These are phyloP conservation scores for Heliconius himera DNA, from an alignment of 1,140 invertebrate species.

Conservation along the genomic window DNA sequence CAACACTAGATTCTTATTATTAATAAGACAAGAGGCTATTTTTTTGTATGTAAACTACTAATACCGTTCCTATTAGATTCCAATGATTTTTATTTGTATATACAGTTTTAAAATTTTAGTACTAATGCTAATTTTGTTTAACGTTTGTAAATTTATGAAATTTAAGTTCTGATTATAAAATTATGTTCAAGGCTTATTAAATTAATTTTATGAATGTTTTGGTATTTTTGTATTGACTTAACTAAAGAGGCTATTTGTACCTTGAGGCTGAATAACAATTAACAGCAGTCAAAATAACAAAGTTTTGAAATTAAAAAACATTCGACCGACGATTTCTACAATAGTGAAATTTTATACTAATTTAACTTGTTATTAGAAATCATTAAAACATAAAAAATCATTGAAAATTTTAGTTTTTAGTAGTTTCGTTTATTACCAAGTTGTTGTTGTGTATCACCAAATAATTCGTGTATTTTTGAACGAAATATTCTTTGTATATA, in stretches of 20 bases:
- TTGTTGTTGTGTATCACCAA: neutral
- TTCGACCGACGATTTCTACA: too few species aligned
- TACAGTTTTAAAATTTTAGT: neutral
- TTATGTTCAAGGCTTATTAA: neutral
- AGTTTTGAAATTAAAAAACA: neutral
- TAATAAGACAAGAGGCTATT: too few species aligned
- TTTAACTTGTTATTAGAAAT: too few species aligned
- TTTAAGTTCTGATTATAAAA: too few species aligned
- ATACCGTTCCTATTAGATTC: conserved; percentile 3
- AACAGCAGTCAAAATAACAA: neutral
- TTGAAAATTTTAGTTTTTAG: neutral
- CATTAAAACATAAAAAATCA: too few species aligned
- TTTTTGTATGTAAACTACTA: neutral
- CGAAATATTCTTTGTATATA: neutral
- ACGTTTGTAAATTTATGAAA: too few species aligned
- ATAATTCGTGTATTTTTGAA: neutral
- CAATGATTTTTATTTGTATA: neutral
- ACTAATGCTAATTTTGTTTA: too few species aligned
- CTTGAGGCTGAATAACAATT: neutral
- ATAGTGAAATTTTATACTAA: too few species aligned
- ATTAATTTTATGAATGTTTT: neutral
- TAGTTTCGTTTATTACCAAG: neutral
- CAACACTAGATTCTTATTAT: too few species aligned
- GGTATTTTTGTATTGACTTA: neutral
- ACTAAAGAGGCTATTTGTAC: neutral